Evolutionary conservation across 1,140 invertebrate species (phyloP), one percentile per base, ranked within the genome.

Genomic region (Micrasema minimum): DNA sequence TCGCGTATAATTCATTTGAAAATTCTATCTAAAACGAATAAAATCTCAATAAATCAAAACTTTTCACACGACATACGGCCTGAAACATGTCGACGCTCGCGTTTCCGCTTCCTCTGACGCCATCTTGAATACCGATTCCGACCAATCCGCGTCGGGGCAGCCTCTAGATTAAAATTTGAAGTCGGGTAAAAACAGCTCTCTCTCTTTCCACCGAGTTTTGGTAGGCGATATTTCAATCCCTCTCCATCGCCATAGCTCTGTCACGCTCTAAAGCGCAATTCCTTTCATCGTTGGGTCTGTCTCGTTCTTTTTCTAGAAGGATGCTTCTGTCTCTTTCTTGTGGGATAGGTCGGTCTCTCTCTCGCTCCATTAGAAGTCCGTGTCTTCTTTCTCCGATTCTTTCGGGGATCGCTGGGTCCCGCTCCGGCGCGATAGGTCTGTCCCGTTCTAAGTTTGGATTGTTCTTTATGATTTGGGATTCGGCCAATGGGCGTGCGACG

Each of bases 61-160:
- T 46, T 83, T 78, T 85, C 83, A 85, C 81, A 84, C 83, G 37
- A 85, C 83, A 66, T 85, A 85, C 26, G 83, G 83, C 77, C 82
- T 84, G 75, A 85, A 31, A 85, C 83, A 85, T 85, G 64, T 85
- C 83, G 61, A 81, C 79, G 16, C 78, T 75, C 20, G 66, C 38
- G 35, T 45, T 69, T 51, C 70, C 66, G 62, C 45, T 67, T 62
- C 70, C 78, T 55, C 80, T 75, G 0, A 77, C 78, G 74, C 80
- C 80, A 80, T 84, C 83, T 83, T 84, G 82, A 57, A 79, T 79
- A 7, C 64, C 62, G 77, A 84, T 78, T 14, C 80, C 79, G 23
- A 80, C 80, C 77, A 83, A 75, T 50, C 82, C 82, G 64, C 82
- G 80, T 75, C 83, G 66, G 66, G 5, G 67, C 82, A 79, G 80